phyloP scores from a whole-genome alignment of 2,888 invertebrate genomes.

The Iselma pallidipennis region DNA sequence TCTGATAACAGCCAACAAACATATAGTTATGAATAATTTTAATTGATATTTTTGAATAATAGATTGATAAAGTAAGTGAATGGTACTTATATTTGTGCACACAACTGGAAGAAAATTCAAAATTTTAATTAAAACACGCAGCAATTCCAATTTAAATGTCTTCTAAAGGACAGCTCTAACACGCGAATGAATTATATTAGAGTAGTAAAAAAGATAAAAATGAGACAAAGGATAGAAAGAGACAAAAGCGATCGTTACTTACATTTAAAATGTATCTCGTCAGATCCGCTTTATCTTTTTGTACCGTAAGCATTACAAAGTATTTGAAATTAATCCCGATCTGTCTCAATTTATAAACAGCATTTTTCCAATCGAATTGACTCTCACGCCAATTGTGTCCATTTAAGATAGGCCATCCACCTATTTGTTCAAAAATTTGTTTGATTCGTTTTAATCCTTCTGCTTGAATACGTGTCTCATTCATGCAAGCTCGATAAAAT shows the following conservation, averaged over 20 bases:
- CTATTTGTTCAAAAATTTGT: conserved; percentile 56
- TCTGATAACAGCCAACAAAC: too few relatives aligned
- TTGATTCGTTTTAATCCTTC: conserved; percentile 44
- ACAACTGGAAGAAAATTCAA: not conserved
- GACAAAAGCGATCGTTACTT: conserved; percentile 29
- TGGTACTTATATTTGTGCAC: not conserved
- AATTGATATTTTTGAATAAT: not conserved
- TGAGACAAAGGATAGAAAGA: not conserved
- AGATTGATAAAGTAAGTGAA: not conserved
- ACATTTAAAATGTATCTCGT: conserved; percentile 46
- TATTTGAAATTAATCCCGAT: conserved; percentile 48
- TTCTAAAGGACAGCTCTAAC: not conserved
- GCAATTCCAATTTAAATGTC: not conserved
- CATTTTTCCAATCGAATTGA: conserved; percentile 50
- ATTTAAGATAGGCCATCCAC: conserved; percentile 64
- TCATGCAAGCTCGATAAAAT: conserved; percentile 50
- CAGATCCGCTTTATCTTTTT: conserved; percentile 39
- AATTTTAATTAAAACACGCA: conserved; percentile 3
- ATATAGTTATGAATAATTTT: not conserved
- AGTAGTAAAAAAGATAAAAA: not conserved
- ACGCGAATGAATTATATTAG: conserved; percentile 2
- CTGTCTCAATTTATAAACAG: conserved; percentile 45
- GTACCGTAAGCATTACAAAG: conserved; percentile 45
- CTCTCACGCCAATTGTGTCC: conserved; percentile 55
- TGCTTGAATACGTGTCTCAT: conserved; percentile 44